These are phyloP conservation scores for Spongilla lacustris DNA, from an alignment of 37 sponge, comb jelly and placozoan genomes.

Conservation along the genomic window DNA sequence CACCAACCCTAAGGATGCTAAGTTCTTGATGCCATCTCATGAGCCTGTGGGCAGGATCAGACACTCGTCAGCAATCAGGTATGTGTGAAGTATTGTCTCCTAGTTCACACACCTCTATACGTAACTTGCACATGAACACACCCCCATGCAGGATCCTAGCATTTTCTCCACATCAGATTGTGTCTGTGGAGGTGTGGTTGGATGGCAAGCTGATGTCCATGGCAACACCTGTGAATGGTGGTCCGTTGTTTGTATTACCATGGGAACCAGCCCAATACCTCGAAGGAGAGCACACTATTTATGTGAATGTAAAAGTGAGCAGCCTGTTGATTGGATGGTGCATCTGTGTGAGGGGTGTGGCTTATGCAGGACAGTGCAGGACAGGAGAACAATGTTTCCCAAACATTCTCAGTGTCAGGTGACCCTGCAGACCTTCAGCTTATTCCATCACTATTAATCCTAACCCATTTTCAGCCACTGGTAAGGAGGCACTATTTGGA, in stretches of 20 bases:
- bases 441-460: slow-evolving; percentile 48
- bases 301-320: slow-evolving; percentile 60
- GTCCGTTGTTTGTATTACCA: slow-evolving; percentile 73
- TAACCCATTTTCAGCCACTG: slow-evolving; percentile 58
- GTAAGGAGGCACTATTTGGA: slow-evolving; percentile 23
- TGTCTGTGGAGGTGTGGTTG: slow-evolving; percentile 59
- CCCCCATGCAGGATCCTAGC: slow-evolving; percentile 58
- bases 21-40: slow-evolving; percentile 46
- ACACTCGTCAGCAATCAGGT: slow-evolving; percentile 87
- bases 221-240: slow-evolving; percentile 8
- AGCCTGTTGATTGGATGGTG: not conserved
- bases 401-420: slow-evolving; percentile 71
- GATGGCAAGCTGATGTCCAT: slow-evolving; percentile 38
- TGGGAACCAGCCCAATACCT: slow-evolving; percentile 63
- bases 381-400: slow-evolving; percentile 12
- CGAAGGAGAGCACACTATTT: slow-evolving; percentile 59
- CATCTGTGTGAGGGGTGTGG: not conserved
- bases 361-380: slow-evolving; percentile 46
- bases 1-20: slow-evolving; percentile 87
- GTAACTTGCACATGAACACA: not conserved
- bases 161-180: slow-evolving; percentile 73
- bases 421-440: not conserved
- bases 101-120: not conserved
- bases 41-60: slow-evolving; percentile 76
- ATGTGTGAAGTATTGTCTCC: not conserved